Percentiles rank a stretch among this genome's conserved stretches.
Conservation (phyloP, 2,888 invertebrate genomes). For the Brachyopa scutellaris region DNA sequence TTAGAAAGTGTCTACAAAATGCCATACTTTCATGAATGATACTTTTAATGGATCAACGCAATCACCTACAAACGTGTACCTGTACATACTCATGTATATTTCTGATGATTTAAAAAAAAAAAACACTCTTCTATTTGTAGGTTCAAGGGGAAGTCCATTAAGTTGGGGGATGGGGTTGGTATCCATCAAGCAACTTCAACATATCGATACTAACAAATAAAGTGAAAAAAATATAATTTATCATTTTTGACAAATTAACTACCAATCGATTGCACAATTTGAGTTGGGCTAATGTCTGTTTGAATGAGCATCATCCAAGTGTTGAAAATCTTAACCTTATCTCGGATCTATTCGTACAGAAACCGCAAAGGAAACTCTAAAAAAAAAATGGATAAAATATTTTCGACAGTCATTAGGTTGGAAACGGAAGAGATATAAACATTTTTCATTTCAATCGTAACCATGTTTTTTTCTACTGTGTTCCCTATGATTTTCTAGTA, state of each 20-base stretch:
- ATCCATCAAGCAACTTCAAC: no score
- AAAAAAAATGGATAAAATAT: background rate
- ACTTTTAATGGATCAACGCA: no score
- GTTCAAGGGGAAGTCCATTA: no score
- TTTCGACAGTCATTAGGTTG: background rate
- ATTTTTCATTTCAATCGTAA: slow-evolving; percentile 9
- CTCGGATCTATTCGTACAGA: background rate
- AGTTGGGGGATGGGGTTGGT: no score
- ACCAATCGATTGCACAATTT: background rate
- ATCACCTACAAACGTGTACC: no score
- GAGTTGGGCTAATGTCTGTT: background rate
- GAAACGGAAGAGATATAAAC: background rate
- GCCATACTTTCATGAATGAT: no score
- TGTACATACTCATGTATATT: no score
- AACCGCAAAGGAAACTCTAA: background rate
- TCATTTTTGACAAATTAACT: slow-evolving; percentile 4
- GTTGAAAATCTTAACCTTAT: background rate
- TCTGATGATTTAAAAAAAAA: no score
- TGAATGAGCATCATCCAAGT: background rate
- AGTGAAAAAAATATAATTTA: background rate
- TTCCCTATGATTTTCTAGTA: no score
- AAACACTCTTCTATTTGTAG: no score
- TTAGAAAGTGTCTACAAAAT: background rate
- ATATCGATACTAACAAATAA: slow-evolving; percentile 77
- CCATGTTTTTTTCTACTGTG: background rate